phyloP scores from a whole-genome alignment of 1,140 invertebrate species.

The Dysdera silvatica region DNA sequence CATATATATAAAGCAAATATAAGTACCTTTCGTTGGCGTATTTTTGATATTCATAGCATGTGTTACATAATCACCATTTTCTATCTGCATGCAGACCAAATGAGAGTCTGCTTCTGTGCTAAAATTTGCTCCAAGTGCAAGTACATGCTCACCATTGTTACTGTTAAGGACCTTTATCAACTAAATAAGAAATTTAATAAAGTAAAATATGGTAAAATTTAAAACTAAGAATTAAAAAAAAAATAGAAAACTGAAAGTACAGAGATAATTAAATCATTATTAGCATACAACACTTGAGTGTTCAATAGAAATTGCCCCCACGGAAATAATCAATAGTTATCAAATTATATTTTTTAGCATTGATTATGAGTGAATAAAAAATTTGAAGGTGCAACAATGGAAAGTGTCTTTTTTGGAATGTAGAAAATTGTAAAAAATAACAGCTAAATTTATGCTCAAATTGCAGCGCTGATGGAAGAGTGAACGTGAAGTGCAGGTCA shows the following conservation, averaged over 20 bases:
- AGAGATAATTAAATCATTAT: conserved; percentile 14
- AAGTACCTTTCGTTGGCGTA: conserved; percentile 18
- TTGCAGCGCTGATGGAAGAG: too few species aligned
- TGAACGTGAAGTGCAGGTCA: too few species aligned
- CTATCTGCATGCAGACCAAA: conserved; percentile 73
- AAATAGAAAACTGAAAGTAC: too few species aligned
- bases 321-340: too few species aligned
- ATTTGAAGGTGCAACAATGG: too few species aligned
- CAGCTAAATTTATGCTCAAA: too few species aligned
- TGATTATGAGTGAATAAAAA: background rate
- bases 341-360: background rate
- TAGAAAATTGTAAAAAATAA: too few species aligned
- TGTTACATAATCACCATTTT: conserved; percentile 65
- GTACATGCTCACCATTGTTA: conserved; percentile 71
- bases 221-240: background rate
- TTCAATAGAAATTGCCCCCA: too few species aligned
- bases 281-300: conserved; percentile 22
- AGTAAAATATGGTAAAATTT: background rate
- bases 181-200: conserved; percentile 36
- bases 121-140: conserved; percentile 74
- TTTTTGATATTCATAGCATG: conserved; percentile 63
- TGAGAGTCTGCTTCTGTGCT: conserved; percentile 73
- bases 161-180: conserved; percentile 70
- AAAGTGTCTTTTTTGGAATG: too few species aligned
- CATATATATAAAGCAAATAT: conserved; percentile 1